Percentiles rank a stretch among this genome's conserved stretches.
Conservation (phyloP, 2,113 vertebrate species). For the Ammospiza nelsoni region DNA sequence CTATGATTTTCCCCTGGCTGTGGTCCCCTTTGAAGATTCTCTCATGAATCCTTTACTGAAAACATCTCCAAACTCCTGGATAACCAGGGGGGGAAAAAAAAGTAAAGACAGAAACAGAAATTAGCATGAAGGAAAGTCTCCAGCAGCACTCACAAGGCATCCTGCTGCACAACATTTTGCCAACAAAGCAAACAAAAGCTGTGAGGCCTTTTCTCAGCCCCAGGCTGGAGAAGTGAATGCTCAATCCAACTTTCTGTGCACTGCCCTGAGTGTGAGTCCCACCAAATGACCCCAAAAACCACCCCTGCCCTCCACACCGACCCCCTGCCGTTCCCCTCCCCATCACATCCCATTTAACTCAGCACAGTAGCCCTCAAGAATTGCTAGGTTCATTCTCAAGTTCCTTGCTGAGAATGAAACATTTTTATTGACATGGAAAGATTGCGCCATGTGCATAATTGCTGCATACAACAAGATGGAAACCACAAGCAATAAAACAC, state of each 20-base stretch:
- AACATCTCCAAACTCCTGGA: conserved; percentile 36
- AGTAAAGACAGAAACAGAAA: background rate
- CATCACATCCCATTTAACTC: background rate
- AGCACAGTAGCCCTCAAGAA: conserved; percentile 55
- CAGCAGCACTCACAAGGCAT: conserved; percentile 22
- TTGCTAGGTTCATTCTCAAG: conserved; percentile 20
- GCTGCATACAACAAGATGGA: conserved; percentile 62
- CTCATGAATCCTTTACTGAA: conserved; percentile 1
- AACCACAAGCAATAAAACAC: conserved; percentile 70
- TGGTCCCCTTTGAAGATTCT: conserved; percentile 35
- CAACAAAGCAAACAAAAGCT: conserved; percentile 42
- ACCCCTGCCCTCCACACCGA: background rate
- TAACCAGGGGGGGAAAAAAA: background rate
- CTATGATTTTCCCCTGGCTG: background rate
- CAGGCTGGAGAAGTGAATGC: background rate
- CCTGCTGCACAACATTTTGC: background rate
- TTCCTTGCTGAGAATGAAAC: conserved; percentile 59
- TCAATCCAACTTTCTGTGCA: background rate
- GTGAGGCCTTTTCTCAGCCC: background rate
- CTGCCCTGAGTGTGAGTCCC: background rate
- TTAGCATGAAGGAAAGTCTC: background rate
- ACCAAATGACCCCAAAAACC: background rate
- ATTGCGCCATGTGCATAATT: conserved; percentile 63
- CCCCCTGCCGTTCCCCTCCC: background rate
- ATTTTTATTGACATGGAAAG: conserved; percentile 66